These are phyloP conservation scores for Polypedilum pembai DNA, from an alignment of 1,140 invertebrate species.

Conservation along the genomic window DNA sequence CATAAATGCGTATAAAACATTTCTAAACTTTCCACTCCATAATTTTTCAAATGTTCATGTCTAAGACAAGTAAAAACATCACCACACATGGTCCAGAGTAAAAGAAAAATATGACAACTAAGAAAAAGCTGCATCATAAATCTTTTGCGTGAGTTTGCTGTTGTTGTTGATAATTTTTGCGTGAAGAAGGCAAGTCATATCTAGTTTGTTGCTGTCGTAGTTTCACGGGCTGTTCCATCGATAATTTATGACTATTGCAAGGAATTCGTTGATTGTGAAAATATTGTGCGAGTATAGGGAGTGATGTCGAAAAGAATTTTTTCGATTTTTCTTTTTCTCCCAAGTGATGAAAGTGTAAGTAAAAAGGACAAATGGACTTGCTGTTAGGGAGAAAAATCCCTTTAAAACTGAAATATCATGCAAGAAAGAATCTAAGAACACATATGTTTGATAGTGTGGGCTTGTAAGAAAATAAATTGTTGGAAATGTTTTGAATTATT, in stretches of 20 bases:
- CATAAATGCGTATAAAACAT: no score
- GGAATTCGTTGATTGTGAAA: not conserved
- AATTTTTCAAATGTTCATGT: no score
- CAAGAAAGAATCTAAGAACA: not conserved
- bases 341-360: constrained; percentile 12
- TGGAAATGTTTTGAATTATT: constrained; percentile 24
- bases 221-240: no score
- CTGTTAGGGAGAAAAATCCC: not conserved
- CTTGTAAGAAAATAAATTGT: not conserved
- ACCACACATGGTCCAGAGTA: no score
- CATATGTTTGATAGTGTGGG: not conserved
- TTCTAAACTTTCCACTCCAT: no score
- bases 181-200: no score
- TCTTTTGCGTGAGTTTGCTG: no score
- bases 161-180: no score
- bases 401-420: constrained; percentile 16
- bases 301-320: not conserved
- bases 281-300: not conserved
- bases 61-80: no score
- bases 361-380: not conserved
- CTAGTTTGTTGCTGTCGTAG: no score
- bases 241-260: not conserved
- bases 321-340: not conserved
- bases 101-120: no score
- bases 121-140: no score